Evolutionary conservation across 2,797 vertebrate species (phyloP).

Genomic region (Amblyopsis hoosieri): DNA sequence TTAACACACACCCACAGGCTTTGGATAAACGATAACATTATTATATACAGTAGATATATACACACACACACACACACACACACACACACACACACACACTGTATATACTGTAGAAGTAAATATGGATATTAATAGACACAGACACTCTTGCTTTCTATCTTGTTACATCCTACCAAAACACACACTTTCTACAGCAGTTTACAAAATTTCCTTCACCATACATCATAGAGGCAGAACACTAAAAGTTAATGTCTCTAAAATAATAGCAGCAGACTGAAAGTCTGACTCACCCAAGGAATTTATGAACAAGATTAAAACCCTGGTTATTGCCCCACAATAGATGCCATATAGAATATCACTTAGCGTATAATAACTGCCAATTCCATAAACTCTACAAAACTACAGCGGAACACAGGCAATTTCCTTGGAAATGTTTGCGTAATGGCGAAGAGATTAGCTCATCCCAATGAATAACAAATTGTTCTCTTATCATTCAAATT

Average conservation of each 20-base stretch:
- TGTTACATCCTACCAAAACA: constrained; percentile 26
- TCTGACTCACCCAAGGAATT: constrained; percentile 51
- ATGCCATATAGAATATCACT: constrained; percentile 42
- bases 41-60: background rate
- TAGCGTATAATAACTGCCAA: constrained; percentile 36
- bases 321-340: constrained; percentile 54
- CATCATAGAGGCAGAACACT: constrained; percentile 46
- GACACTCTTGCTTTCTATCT: background rate
- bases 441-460: constrained; percentile 58
- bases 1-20: background rate
- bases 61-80: background rate
- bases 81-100: background rate
- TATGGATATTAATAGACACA: constrained; percentile 5
- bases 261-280: constrained; percentile 16
- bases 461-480: constrained; percentile 63
- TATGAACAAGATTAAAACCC: constrained; percentile 61
- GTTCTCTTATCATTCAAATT: constrained; percentile 63
- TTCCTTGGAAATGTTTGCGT: constrained; percentile 37
- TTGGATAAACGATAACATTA: background rate
- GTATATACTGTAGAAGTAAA: constrained; percentile 2
- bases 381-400: constrained; percentile 8
- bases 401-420: background rate
- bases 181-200: constrained; percentile 33
- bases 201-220: constrained; percentile 30
- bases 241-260: constrained; percentile 58